A percentile compares a stretch with the other conserved stretches of the same genome.
phyloP scores from a whole-genome alignment of 2,797 vertebrate species.

The Micromesistius poutassou region DNA sequence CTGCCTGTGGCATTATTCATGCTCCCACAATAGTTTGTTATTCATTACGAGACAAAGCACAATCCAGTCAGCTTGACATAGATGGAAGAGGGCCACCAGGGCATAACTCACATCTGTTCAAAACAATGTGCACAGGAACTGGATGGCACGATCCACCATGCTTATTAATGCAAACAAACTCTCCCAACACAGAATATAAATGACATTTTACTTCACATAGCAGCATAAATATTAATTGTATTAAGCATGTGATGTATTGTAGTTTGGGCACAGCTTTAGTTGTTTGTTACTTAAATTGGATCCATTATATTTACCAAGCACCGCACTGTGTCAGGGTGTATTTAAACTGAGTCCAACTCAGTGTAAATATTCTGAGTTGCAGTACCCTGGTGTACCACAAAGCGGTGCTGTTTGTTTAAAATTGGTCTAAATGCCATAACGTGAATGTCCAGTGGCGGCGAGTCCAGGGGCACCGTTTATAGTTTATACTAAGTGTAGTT shows the following conservation, averaged over 20 bases:
- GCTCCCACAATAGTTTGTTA: constrained; percentile 64
- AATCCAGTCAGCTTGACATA: constrained; percentile 68
- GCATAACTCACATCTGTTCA: constrained; percentile 74
- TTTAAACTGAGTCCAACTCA: background rate
- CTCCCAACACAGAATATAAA: constrained; percentile 64
- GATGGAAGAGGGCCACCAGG: constrained; percentile 69
- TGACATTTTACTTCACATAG: constrained; percentile 56
- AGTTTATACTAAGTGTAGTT: background rate
- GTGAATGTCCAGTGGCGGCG: background rate
- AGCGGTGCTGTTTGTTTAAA: constrained; percentile 63
- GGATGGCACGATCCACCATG: constrained; percentile 63
- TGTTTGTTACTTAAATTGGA: constrained; percentile 49
- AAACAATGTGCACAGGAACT: constrained; percentile 65
- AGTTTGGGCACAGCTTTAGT: constrained; percentile 44
- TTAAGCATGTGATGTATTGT: constrained; percentile 64
- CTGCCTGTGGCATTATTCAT: constrained; percentile 63
- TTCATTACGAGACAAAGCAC: constrained; percentile 76
- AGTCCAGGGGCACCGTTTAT: background rate
- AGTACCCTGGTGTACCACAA: constrained; percentile 53
- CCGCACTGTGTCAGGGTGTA: constrained; percentile 25
- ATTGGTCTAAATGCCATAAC: constrained; percentile 15
- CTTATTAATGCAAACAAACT: constrained; percentile 73
- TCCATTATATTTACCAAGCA: constrained; percentile 50
- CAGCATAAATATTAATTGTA: constrained; percentile 68
- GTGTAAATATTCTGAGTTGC: background rate